phyloP scores from a whole-genome alignment of 2,113 vertebrate genomes.

The Silurus glanis region DNA sequence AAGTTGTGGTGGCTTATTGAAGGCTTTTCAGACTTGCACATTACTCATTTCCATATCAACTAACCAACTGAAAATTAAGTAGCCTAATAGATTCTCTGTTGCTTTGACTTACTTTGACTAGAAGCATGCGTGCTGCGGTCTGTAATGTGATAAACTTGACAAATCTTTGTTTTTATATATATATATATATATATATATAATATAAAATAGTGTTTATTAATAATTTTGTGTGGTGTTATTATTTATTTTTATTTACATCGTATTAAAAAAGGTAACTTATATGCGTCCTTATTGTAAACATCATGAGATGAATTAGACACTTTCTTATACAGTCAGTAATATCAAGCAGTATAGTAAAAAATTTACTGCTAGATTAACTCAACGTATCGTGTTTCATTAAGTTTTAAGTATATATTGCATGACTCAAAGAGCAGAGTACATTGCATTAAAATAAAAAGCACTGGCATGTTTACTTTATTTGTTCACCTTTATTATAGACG shows the following conservation, averaged over 20 bases:
- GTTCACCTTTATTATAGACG: background rate
- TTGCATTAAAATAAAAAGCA: background rate
- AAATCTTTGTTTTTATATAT: too few species aligned
- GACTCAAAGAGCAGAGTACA: background rate
- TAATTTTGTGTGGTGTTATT: too few species aligned
- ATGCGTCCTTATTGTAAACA: background rate
- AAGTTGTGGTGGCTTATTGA: slow-evolving; percentile 30
- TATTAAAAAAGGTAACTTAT: background rate
- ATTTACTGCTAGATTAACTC: background rate
- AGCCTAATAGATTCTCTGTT: background rate
- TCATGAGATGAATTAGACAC: background rate
- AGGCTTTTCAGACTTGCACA: slow-evolving; percentile 15
- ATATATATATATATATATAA: too few species aligned
- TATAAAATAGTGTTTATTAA: too few species aligned
- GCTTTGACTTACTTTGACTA: slow-evolving; percentile 2
- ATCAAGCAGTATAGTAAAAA: background rate
- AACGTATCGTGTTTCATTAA: background rate
- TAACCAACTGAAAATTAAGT: slow-evolving; percentile 10
- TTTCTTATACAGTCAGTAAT: background rate
- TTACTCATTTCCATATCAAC: slow-evolving; percentile 47
- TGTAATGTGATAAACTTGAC: background rate
- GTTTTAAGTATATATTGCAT: background rate
- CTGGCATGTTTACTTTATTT: background rate
- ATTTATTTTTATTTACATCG: background rate
- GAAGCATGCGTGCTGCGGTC: background rate